phyloP scores from a whole-genome alignment of 2,888 invertebrate genomes.

The Fragum sueziense region DNA sequence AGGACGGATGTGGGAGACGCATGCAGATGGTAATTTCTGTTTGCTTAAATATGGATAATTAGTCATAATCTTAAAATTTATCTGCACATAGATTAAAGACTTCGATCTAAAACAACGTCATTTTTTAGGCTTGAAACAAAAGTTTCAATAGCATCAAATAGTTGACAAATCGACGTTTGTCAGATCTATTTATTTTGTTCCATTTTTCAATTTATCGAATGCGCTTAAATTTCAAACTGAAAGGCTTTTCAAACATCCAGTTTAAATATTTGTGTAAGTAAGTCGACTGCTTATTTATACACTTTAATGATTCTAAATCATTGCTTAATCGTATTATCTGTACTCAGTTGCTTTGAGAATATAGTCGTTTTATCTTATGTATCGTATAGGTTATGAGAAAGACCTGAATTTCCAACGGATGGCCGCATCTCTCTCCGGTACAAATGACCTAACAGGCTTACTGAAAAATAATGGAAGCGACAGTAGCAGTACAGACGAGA shows the following conservation, averaged over 20 bases:
- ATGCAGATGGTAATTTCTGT: slow-evolving; percentile 20
- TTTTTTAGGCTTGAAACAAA: neutral
- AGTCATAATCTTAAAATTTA: neutral
- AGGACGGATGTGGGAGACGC: slow-evolving; percentile 21
- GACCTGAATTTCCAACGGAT: slow-evolving; percentile 42
- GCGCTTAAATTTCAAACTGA: no score
- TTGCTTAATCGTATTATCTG: no score
- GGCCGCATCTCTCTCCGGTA: slow-evolving; percentile 27
- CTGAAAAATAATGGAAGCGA: neutral
- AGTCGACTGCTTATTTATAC: no score
- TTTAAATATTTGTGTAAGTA: no score
- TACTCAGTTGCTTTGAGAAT: no score
- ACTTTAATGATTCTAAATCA: no score
- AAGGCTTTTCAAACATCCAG: no score
- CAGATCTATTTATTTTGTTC: no score
- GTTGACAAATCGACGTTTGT: no score
- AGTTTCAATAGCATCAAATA: neutral
- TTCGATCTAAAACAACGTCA: neutral
- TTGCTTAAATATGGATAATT: neutral
- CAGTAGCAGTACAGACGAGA: neutral
- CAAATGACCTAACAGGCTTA: slow-evolving; percentile 5
- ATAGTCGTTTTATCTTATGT: no score
- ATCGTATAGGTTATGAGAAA: slow-evolving; percentile 32
- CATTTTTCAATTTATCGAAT: no score
- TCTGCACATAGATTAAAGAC: neutral